A percentile compares a stretch with the other conserved stretches of the same genome.
Conservation (phyloP, 2,113 vertebrate species). For the Arenaria interpres region DNA sequence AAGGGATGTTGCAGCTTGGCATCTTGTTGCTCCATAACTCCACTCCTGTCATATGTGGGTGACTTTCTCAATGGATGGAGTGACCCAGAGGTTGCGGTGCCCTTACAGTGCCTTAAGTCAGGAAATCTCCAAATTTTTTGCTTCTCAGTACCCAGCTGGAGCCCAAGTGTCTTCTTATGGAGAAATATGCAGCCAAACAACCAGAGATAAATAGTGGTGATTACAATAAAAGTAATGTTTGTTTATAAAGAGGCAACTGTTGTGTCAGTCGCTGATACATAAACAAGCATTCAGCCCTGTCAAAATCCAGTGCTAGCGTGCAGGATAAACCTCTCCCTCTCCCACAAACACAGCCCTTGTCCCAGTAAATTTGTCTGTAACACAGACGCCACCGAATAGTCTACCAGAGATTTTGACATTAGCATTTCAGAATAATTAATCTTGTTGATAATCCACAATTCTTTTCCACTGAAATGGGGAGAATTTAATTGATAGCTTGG, state of each 20-base stretch:
- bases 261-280: neutral
- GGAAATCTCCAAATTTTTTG: neutral
- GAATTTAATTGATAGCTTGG: neutral
- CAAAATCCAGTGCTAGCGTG: neutral
- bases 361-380: neutral
- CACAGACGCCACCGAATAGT: neutral
- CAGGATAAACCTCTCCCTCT: neutral
- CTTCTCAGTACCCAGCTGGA: neutral
- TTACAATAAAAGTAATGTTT: neutral
- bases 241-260: neutral
- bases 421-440: conserved; percentile 6
- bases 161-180: neutral
- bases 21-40: neutral
- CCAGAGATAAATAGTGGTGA: neutral
- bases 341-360: neutral
- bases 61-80: neutral
- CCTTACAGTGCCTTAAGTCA: neutral
- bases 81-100: neutral
- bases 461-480: neutral
- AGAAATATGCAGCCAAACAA: neutral
- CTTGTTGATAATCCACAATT: conserved; percentile 2
- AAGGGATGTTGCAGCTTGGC: neutral
- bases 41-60: neutral
- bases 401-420: neutral
- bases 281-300: neutral